These are phyloP conservation scores for Dynastes grantii DNA, from an alignment of 2,888 invertebrate genomes.

Conservation along the genomic window DNA sequence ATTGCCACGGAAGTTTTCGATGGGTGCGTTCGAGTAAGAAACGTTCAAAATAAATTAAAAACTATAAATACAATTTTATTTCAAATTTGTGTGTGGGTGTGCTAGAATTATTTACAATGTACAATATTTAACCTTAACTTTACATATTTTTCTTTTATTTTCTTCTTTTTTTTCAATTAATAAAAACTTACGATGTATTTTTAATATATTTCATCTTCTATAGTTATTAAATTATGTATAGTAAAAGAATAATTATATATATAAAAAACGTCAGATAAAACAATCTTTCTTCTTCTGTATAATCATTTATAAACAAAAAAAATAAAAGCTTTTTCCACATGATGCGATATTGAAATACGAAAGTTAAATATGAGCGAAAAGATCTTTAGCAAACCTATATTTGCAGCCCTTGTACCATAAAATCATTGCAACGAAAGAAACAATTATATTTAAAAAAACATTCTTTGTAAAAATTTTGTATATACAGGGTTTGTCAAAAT, in stretches of 20 bases:
- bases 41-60: constrained; percentile 54
- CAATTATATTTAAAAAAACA: no score
- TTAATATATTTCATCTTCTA: constrained; percentile 28
- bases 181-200: constrained; percentile 59
- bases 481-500: no score
- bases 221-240: constrained; percentile 40
- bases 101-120: constrained; percentile 68
- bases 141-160: constrained; percentile 58
- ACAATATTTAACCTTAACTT: constrained; percentile 67
- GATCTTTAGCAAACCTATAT: no score
- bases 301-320: constrained; percentile 17
- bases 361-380: background rate
- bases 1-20: background rate
- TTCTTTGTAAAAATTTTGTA: no score
- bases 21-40: background rate
- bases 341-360: background rate
- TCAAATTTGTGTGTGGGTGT: constrained; percentile 65
- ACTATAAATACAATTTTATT: constrained; percentile 68
- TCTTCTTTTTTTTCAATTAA: constrained; percentile 53
- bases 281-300: constrained; percentile 10
- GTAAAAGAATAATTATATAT: constrained; percentile 20
- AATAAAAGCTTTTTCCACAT: constrained; percentile 30
- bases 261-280: constrained; percentile 44
- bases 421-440: no score
- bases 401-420: no score